These are phyloP conservation scores for Uria aalge DNA, from an alignment of 2,113 vertebrate species.

Conservation along the genomic window DNA sequence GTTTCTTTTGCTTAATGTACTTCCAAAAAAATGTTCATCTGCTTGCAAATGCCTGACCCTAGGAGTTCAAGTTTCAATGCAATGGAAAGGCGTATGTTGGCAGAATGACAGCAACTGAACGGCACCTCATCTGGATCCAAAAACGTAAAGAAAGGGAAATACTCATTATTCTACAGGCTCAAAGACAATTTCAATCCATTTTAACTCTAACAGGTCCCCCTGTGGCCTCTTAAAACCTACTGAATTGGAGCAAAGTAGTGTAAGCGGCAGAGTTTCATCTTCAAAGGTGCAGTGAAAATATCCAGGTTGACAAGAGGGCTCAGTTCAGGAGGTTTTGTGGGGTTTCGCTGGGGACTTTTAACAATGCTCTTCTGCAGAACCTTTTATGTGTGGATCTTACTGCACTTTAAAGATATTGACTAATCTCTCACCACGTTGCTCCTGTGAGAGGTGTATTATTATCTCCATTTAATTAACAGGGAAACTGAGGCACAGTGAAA, in stretches of 20 bases:
- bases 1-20: conserved; percentile 59
- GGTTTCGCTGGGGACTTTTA: conserved; percentile 26
- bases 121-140: conserved; percentile 68
- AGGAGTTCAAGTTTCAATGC: conserved; percentile 46
- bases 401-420: not conserved
- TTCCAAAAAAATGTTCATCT: not conserved
- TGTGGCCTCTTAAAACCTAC: conserved; percentile 74
- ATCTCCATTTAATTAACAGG: not conserved
- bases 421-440: not conserved
- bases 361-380: not conserved
- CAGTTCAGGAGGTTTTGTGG: conserved; percentile 58
- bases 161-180: conserved; percentile 72
- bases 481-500: conserved; percentile 40
- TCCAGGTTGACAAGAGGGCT: conserved; percentile 67
- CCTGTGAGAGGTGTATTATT: not conserved
- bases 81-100: not conserved
- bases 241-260: conserved; percentile 69
- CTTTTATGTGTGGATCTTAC: conserved; percentile 22
- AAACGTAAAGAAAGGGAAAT: conserved; percentile 73
- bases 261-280: conserved; percentile 63
- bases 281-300: conserved; percentile 71
- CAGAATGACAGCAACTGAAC: conserved; percentile 61
- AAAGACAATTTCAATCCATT: conserved; percentile 72
- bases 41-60: conserved; percentile 52
- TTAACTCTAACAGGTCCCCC: conserved; percentile 67